Percentiles rank a stretch among this genome's conserved stretches.
Evolutionary conservation across 2,797 vertebrate genomes (phyloP).

Genomic region (Okamejei kenojei): DNA sequence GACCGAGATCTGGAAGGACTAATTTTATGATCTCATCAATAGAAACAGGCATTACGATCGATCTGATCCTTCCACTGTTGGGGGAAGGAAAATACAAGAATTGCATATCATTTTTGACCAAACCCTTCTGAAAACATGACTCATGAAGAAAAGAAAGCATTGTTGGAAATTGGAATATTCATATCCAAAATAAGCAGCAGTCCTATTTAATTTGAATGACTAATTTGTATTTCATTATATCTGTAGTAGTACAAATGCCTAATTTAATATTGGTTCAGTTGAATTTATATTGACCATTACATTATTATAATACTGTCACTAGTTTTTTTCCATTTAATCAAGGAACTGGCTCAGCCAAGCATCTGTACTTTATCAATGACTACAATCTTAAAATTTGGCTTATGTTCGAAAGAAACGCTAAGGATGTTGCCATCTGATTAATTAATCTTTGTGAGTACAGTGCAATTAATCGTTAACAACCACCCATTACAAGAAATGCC

Average conservation of each 20-base stretch:
- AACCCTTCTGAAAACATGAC: background rate
- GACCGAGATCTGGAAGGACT: background rate
- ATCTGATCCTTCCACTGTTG: background rate
- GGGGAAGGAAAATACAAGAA: background rate
- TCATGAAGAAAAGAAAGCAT: too few relatives aligned
- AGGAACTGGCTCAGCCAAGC: background rate
- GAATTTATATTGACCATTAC: background rate
- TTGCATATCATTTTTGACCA: background rate
- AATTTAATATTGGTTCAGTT: background rate
- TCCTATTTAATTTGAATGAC: background rate
- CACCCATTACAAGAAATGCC: background rate
- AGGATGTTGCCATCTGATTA: background rate
- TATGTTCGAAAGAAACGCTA: background rate
- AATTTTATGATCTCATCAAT: background rate
- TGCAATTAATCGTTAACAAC: constrained; percentile 12
- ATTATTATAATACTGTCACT: background rate
- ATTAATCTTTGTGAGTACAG: background rate
- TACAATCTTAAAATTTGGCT: constrained; percentile 12
- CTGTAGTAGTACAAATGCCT: background rate
- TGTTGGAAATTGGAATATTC: background rate
- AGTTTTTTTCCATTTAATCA: background rate
- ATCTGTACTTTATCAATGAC: background rate
- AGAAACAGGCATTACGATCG: background rate
- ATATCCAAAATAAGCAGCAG: background rate
- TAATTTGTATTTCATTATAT: background rate